A percentile compares a stretch with the other conserved stretches of the same genome.
phyloP scores from a whole-genome alignment of 2,888 invertebrate genomes.

The Venustoraphidia nigricollis region DNA sequence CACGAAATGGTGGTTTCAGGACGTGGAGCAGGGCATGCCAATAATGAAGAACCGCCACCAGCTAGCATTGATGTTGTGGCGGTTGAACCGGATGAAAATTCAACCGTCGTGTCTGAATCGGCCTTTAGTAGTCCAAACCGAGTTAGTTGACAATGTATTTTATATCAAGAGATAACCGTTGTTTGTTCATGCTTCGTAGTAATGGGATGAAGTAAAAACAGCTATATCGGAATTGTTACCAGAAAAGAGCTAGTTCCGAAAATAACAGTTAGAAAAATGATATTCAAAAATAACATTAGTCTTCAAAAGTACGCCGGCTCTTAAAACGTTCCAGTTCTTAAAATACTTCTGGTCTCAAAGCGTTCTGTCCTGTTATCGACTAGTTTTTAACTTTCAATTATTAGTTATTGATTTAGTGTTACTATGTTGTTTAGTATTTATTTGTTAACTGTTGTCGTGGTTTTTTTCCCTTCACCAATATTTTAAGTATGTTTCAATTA shows the following conservation, averaged over 20 bases:
- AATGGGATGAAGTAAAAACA: too few relatives aligned
- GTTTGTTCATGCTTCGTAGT: not conserved
- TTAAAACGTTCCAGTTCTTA: too few relatives aligned
- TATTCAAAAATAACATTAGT: not conserved
- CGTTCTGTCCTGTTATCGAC: too few relatives aligned
- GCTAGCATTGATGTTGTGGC: conserved; percentile 41
- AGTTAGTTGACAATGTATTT: conserved; percentile 24
- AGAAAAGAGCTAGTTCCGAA: too few relatives aligned
- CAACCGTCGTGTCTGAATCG: conserved; percentile 32
- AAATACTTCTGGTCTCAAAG: too few relatives aligned
- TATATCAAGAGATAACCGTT: not conserved
- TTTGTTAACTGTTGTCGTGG: too few relatives aligned
- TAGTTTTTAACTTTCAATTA: not conserved
- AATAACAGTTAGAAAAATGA: not conserved
- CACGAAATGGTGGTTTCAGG: conserved; percentile 16
- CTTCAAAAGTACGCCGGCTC: too few relatives aligned
- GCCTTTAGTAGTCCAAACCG: conserved; percentile 47
- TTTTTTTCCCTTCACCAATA: too few relatives aligned
- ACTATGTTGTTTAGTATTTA: not conserved
- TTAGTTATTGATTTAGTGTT: not conserved
- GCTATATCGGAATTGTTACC: too few relatives aligned
- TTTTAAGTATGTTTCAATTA: too few relatives aligned
- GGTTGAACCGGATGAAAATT: conserved; percentile 33
- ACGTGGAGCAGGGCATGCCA: conserved; percentile 15
- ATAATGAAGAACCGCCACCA: conserved; percentile 22